Base-by-base conservation (phyloP, 1,140 invertebrate species). In the Lordiphosa stackelbergi region DNA sequence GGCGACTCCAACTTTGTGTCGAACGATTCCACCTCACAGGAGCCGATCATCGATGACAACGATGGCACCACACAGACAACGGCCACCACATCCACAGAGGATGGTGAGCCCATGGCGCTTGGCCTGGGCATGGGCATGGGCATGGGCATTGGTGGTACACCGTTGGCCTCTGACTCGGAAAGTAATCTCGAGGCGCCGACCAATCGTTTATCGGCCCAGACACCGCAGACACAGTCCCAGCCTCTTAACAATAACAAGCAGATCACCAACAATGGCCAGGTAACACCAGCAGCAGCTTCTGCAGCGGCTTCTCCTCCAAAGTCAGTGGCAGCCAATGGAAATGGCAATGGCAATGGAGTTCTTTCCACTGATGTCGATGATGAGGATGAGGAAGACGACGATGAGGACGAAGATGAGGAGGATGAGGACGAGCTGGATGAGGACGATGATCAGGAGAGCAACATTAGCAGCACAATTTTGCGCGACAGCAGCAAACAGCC, bases 141-240 rank as follows among this genome's bases (percentile, higher is more conserved):
- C 7, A 65, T 65, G 53, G 68, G 52, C 28, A 60, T 24, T 16
- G 59, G 35, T 19, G 55, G 63, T 7, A 85, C 77, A 48, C 79
- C 78, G 22, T 46, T 85, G 6, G 77, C 78, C 57, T 85, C 79
- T 9, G 84, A 87, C 41, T 85, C 79, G 36, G 86, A 88, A 65
- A 92, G 90, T 65, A 91, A 91, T 77, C 85, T 91, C 34, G 91
- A 91, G 85, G 90, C 90, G 73, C 90, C 90, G 28, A 89, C 88
- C 42, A 90, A 90, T 38, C 65, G 53, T 40, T 55, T 72, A 34
- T 36, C 57, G 22, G 22, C 22, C 22, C 22, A 24, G 19, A 19
- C 19, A 16, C 16, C 1, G 19, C 19, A 19, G 37, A 35, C 38
- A 53, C 45, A 53, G 46, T 45, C n/a, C 38, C 40, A 34, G 66